Base-by-base conservation (phyloP, 2,113 vertebrate species). In the Origma solitaria region DNA sequence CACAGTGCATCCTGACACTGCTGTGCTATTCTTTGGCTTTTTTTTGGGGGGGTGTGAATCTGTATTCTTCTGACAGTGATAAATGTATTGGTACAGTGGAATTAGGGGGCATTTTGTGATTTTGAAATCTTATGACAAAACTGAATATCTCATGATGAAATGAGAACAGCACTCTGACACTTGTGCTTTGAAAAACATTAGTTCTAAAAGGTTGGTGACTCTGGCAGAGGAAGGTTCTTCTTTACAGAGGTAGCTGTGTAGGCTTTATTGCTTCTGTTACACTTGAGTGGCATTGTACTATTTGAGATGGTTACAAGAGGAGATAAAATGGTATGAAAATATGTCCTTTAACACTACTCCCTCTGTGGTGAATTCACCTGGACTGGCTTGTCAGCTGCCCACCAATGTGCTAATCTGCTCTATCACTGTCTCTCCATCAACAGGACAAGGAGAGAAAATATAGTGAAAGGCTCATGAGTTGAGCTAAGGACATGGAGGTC, bases 401-500 rank as follows among this genome's bases (percentile, higher is more conserved):
- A 65, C 21, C n/a, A 57, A 42, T 2, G 12, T 27, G 15, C 22
- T 65, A 57, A 27, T 31, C 42, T 44, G 24, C 31, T 85, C 8
- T 47, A 10, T 61, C 9, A 4, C 31, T 60, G 24, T 40, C 27
- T 27, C 15, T 87, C 20, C 12, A 44, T 40, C 44, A 75, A 33
- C 12, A 35, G 4, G 28, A 53, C 14, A 35, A 10, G 8, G 10
- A 2, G 5, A 79, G 12, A 57, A 90, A 75, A 75, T 57, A 11
- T 1, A 1, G 27, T 3, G 1, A 61, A 79, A 58, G 8, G 3
- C 11, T 57, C 2, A 1, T 42, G n/a, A 23, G 31, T 62, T 0
- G 0, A 61, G 30, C 25, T 62, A 71, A 66, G 42, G n/a, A 28
- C 37, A 65, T 8, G 8, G 9, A 44, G 47, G 45, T 42, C 54